These are phyloP conservation scores for Synchiropus splendidus DNA, from an alignment of 2,113 vertebrate species.

Conservation along the genomic window DNA sequence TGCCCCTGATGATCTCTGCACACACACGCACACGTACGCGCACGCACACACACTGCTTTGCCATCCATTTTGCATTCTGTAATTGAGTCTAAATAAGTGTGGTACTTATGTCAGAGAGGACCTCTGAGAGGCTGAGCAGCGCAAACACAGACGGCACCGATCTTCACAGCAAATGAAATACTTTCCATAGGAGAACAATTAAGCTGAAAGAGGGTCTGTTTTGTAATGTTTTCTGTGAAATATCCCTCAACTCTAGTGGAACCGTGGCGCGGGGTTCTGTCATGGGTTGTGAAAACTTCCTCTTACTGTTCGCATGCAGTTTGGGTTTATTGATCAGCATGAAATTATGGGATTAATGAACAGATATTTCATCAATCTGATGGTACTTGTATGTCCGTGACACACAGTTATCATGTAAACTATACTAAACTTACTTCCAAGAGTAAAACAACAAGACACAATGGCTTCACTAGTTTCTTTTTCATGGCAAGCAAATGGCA, in stretches of 20 bases:
- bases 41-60: conserved; percentile 3
- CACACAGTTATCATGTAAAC: no score
- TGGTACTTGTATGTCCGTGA: no score
- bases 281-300: not conserved
- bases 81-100: conserved; percentile 60
- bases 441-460: no score
- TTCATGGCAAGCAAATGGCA: no score
- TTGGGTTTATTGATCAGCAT: conserved; percentile 20
- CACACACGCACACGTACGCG: conserved; percentile 5
- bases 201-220: not conserved
- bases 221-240: not conserved
- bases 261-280: conserved; percentile 20
- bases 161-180: conserved; percentile 9
- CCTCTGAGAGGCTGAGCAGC: conserved; percentile 25
- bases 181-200: not conserved
- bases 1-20: conserved; percentile 5
- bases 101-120: conserved; percentile 34
- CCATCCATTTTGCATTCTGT: conserved; percentile 54
- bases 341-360: conserved; percentile 30
- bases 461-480: no score
- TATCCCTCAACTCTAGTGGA: not conserved
- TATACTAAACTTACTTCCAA: no score
- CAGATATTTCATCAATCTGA: conserved; percentile 24
- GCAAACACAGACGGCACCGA: conserved; percentile 16
- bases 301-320: conserved; percentile 20